These are phyloP conservation scores for Phallusia fumigata DNA, from an alignment of 23 tunicate genomes.

Conservation along the genomic window DNA sequence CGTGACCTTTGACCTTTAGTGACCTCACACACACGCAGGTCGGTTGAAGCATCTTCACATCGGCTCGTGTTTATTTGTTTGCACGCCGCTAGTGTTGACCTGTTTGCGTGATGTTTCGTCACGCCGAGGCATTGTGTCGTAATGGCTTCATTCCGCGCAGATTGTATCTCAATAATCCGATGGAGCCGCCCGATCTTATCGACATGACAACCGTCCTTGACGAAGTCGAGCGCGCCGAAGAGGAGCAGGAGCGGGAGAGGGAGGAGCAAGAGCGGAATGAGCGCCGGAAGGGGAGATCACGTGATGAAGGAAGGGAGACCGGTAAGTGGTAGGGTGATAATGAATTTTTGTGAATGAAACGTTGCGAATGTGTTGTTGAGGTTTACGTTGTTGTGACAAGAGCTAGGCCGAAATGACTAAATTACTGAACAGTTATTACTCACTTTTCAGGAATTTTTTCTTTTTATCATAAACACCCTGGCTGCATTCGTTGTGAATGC, in stretches of 20 bases:
- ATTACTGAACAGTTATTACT: too few species aligned
- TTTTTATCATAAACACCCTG: too few species aligned
- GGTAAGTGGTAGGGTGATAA: neutral
- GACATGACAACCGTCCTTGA: constrained; percentile 37
- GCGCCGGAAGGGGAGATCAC: constrained; percentile 3
- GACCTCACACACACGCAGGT: neutral
- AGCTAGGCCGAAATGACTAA: too few species aligned
- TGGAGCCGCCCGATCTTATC: constrained; percentile 94
- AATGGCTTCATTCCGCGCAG: constrained; percentile 31
- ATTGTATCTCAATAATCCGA: constrained; percentile 89
- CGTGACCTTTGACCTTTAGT: neutral
- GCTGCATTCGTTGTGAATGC: too few species aligned
- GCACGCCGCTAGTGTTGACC: constrained; percentile 1
- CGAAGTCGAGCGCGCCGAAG: neutral
- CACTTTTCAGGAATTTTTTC: too few species aligned
- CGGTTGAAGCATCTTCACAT: neutral
- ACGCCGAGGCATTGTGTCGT: constrained; percentile 25
- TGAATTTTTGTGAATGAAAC: neutral
- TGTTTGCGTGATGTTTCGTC: constrained; percentile 11
- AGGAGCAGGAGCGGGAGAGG: neutral
- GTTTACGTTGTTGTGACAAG: too few species aligned
- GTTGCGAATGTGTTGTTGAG: too few species aligned
- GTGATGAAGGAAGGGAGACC: neutral
- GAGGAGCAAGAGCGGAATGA: neutral
- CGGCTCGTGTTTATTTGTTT: neutral